phyloP scores from a whole-genome alignment of 2,113 vertebrate species.

The Corydoras sp. region DNA sequence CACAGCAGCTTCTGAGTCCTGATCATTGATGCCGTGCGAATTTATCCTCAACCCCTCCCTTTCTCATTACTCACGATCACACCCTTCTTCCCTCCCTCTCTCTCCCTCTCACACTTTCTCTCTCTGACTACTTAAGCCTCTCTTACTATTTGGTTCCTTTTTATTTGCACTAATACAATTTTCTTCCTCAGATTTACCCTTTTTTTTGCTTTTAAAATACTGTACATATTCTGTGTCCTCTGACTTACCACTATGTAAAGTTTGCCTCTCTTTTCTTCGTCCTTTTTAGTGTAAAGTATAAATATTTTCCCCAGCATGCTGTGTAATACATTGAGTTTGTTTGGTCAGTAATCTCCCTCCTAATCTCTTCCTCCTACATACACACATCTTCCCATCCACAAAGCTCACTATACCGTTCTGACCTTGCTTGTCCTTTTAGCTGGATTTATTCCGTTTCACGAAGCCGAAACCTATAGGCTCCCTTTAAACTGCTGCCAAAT shows the following conservation, averaged over 20 bases:
- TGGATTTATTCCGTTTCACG: no score
- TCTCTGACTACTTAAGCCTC: constrained; percentile 7
- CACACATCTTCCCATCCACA: no score
- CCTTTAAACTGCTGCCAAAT: no score
- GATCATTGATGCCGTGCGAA: constrained; percentile 38
- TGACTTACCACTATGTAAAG: neutral
- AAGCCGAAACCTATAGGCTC: no score
- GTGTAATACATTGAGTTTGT: neutral
- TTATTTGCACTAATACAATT: constrained; percentile 4
- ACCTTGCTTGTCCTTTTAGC: no score
- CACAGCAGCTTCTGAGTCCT: constrained; percentile 37
- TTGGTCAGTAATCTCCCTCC: neutral
- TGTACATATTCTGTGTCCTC: neutral
- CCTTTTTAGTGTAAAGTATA: constrained; percentile 10
- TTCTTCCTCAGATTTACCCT: neutral
- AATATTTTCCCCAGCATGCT: neutral
- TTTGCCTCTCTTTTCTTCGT: neutral
- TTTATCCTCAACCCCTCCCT: constrained; percentile 40
- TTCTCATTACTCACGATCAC: constrained; percentile 31
- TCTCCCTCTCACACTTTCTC: neutral
- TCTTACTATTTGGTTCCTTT: constrained; percentile 16
- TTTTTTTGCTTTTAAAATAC: neutral
- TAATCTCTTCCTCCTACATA: no score
- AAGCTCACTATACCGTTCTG: no score
- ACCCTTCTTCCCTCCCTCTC: constrained; percentile 15